Conservation (phyloP, 1,140 invertebrate species). For the Venustaconcha ellipsiformis region DNA sequence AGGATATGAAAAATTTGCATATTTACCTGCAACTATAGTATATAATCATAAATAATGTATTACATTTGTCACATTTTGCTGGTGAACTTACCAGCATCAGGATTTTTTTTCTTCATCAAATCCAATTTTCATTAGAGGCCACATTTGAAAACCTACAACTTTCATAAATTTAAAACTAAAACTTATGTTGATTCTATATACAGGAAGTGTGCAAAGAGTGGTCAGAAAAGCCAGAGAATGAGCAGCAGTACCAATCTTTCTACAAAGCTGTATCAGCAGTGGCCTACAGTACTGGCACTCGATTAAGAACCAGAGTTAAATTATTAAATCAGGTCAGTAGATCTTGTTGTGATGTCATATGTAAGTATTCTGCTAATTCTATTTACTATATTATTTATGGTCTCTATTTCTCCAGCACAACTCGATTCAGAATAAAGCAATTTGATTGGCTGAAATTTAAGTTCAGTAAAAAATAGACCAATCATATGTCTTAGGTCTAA, state of each 20-base stretch:
- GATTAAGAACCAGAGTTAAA: slow-evolving; percentile 61
- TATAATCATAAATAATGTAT: neutral
- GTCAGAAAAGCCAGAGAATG: slow-evolving; percentile 52
- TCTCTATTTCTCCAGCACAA: too few species aligned
- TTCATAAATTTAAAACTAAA: neutral
- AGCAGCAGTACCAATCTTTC: slow-evolving; percentile 63
- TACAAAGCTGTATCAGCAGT: slow-evolving; percentile 61
- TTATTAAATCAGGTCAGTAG: slow-evolving; percentile 60
- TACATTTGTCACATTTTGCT: neutral
- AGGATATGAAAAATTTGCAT: neutral
- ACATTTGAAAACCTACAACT: too few species aligned
- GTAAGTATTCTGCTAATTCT: too few species aligned
- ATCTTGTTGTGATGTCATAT: too few species aligned
- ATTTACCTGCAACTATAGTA: neutral
- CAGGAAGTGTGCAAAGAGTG: slow-evolving; percentile 65
- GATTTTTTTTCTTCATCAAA: neutral
- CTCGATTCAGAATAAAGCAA: too few species aligned
- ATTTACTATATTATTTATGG: too few species aligned
- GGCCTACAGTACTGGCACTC: slow-evolving; percentile 63
- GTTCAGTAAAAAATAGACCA: too few species aligned
- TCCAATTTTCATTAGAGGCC: too few species aligned
- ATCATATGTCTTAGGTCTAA: too few species aligned
- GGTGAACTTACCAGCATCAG: neutral
- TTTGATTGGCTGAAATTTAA: too few species aligned
- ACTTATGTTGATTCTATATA: slow-evolving; percentile 18